phyloP scores from a whole-genome alignment of 2,113 vertebrate species.

The Capreolus pygargus region DNA sequence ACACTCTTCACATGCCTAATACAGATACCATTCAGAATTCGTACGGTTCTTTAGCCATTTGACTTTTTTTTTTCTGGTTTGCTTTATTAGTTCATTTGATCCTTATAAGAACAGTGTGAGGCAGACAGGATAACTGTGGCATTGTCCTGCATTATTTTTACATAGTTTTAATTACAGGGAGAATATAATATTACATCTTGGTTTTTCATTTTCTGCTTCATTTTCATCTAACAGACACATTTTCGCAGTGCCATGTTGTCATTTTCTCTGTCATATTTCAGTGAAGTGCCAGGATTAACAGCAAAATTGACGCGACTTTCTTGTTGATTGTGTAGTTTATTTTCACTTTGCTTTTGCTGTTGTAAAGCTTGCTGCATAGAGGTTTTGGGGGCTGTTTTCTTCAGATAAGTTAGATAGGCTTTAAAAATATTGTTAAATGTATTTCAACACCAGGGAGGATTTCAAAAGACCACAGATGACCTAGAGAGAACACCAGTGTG shows the following conservation, averaged over 20 bases:
- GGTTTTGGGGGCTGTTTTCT: not conserved
- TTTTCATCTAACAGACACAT: not conserved
- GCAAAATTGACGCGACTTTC: too few relatives aligned
- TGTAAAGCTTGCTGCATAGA: not conserved
- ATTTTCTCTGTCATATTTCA: not conserved
- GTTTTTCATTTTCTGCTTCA: not conserved
- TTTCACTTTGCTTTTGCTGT: not conserved
- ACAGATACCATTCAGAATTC: not conserved
- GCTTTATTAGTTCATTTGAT: not conserved
- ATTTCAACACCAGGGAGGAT: not conserved
- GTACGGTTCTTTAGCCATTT: not conserved
- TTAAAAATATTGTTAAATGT: not conserved
- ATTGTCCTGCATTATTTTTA: too few relatives aligned
- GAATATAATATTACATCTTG: too few relatives aligned
- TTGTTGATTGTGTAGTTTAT: not conserved
- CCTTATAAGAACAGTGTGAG: rapidly evolving
- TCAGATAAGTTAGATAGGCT: not conserved
- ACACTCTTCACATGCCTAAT: not conserved
- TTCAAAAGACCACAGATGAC: not conserved
- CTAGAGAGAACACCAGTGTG: rapidly evolving
- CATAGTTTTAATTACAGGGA: not conserved
- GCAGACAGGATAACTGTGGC: not conserved
- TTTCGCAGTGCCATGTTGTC: not conserved
- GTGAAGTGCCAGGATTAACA: not conserved
- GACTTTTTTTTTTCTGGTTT: not conserved